phyloP scores from a whole-genome alignment of 1,140 invertebrate genomes.

The Megathymus violae region DNA sequence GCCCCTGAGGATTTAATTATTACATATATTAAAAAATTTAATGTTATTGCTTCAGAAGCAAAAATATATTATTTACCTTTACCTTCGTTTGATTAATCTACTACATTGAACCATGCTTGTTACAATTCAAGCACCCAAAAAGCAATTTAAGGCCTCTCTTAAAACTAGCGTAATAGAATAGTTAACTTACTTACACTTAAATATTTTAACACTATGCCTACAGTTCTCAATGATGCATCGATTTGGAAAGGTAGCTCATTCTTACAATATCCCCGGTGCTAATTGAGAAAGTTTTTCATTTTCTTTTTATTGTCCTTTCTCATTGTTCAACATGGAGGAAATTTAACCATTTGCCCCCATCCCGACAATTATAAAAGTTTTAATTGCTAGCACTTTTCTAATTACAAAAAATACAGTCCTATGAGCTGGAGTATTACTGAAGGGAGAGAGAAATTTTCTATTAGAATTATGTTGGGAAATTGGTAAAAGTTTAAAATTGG shows the following conservation, averaged over 20 bases:
- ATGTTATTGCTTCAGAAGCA: too few relatives aligned
- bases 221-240: slow-evolving; percentile 45
- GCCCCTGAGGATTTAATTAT: too few relatives aligned
- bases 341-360: slow-evolving; percentile 69
- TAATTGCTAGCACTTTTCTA: slow-evolving; percentile 80
- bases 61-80: too few relatives aligned
- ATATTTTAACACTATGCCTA: slow-evolving; percentile 24
- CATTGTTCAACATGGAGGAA: slow-evolving; percentile 75
- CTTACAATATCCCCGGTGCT: slow-evolving; percentile 53
- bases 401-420: slow-evolving; percentile 76
- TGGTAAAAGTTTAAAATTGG: slow-evolving; percentile 27
- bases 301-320: slow-evolving; percentile 73
- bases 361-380: slow-evolving; percentile 81
- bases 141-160: too few relatives aligned
- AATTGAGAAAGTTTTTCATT: slow-evolving; percentile 77
- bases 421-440: slow-evolving; percentile 66
- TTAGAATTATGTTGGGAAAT: slow-evolving; percentile 42
- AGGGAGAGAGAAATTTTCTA: slow-evolving; percentile 38
- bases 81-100: too few relatives aligned
- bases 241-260: slow-evolving; percentile 50
- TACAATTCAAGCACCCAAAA: too few relatives aligned
- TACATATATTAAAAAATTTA: too few relatives aligned
- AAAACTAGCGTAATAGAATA: too few relatives aligned
- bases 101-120: too few relatives aligned
- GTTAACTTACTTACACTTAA: slow-evolving; percentile 2